Evolutionary conservation across 92 coral and sea anemone species (phyloP), one percentile per base, ranked within the genome.

Genomic region (Bergia sp.): DNA sequence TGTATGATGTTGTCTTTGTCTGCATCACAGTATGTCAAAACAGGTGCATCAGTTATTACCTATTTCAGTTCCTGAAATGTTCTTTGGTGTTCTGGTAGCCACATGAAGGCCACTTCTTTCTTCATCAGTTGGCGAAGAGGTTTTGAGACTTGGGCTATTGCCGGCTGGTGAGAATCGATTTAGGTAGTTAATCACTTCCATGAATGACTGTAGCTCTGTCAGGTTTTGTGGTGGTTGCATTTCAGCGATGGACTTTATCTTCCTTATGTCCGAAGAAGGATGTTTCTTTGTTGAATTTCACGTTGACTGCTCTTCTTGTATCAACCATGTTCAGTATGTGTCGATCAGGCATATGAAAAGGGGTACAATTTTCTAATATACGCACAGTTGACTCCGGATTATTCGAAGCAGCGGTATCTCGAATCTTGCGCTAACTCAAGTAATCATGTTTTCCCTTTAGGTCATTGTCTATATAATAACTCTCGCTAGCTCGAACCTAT

Each of bases 211-310:
- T 44, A 93, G 83, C 85, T 93, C 95, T 20, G 85, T 80, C 38
- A 87, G 90, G 90, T 78, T 85, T 81, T 88, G 82, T 42, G 93
- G 91, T n/a, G 92, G 80, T 73, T 76, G 92, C 92, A 93, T 74
- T 88, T 91, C 91, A 1, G 69, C 64, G 66, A 93, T 83, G 37
- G 82, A 53, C 38, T 73, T 90, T 41, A 92, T 77, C 44, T 88
- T 93, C 73, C 74, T 80, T n/a, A 61, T 79, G 82, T 13, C 96
- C 94, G 61, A 89, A 94, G 83, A 92, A 94, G 4, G 93, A 91
- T 23, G 89, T 83, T 55, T 91, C 91, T 6, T 89, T 92, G 92
- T 94, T 94, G 93, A 94, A 94, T 69, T 85, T 73, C 57, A 92
- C 86, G 36, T 88, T 88, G 86, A 66, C 80, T 10, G 40, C 77